Evolutionary conservation across 2,888 invertebrate species (phyloP), one percentile per base, ranked within the genome.

Genomic region (Leucophenga maculata): DNA sequence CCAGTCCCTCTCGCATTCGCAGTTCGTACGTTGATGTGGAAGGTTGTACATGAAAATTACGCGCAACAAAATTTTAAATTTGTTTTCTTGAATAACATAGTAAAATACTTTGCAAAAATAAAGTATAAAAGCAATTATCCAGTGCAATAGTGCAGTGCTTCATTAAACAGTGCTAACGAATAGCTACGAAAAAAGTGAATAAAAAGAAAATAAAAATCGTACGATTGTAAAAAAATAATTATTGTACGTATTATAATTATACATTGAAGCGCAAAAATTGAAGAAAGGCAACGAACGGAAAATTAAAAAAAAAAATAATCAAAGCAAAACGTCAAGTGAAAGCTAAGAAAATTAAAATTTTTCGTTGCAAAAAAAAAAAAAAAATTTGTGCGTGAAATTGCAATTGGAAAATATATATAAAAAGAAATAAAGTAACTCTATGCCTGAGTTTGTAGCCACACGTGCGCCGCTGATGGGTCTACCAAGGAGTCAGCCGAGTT

Each of bases 1-100:
- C 70, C 50, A n/a, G 22, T 62, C 55, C 70, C 69, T 65, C 52
- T 71, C 26, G 26, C 26, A 59, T 68, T 65, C 71, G 60, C 62
- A 39, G 62, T 68, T 48, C 18, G 57, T 32, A 6, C 50, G 18
- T 16, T 48, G 31, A 44, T 14, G 55, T 44, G 54, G 26, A 46
- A 48, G 59, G n/a, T 46, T 13, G 50, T 65, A 32, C 20, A 60
- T 39, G 16, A 16, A 9, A 8, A 39, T 1, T 6, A 9, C 39
- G 39, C 39, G 39, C 39, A 39, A 39, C 9, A 39, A 39, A 39
- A 39, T 6, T 39, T 39, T 39, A 39, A 11, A 6, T 39, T 3
- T 39, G 39, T 57, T 26, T 26, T 9, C 26, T 14, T 26, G 26
- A 57, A 57, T 39, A 39, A 39, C 26, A 26, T 26, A 26, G 55